Conservation (phyloP, 2,888 invertebrate genomes). For the Cryptocephalus moraei region DNA sequence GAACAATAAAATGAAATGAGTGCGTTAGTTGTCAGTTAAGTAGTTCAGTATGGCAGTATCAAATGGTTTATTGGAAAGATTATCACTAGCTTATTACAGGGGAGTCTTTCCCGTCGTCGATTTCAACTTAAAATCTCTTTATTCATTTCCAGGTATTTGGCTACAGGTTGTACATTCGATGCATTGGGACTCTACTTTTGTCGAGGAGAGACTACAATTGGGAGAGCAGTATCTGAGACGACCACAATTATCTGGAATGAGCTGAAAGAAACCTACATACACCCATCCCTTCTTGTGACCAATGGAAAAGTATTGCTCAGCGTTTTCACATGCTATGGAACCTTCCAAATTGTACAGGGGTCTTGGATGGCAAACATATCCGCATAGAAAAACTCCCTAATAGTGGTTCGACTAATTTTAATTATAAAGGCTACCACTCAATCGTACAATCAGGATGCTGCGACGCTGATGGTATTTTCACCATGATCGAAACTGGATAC, state of each 20-base stretch:
- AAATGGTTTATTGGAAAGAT: no score
- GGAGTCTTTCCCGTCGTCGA: no score
- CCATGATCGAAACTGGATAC: neutral
- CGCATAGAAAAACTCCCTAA: slow-evolving; percentile 6
- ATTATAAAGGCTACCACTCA: slow-evolving; percentile 6
- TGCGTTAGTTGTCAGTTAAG: no score
- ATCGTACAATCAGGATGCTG: no score
- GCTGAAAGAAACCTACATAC: slow-evolving; percentile 5
- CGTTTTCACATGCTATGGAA: slow-evolving; percentile 3
- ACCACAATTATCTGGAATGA: slow-evolving; percentile 1
- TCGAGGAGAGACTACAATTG: slow-evolving; percentile 4
- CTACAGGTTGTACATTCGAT: no score
- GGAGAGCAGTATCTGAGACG: slow-evolving; percentile 1
- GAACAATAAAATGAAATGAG: no score
- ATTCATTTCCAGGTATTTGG: slow-evolving; percentile 3
- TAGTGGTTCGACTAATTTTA: slow-evolving; percentile 6
- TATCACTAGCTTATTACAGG: neutral
- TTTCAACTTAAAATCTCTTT: neutral
- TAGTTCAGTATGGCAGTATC: no score
- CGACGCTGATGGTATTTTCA: no score
- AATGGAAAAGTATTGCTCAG: slow-evolving; percentile 2
- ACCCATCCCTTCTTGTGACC: neutral
- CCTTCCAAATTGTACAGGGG: no score
- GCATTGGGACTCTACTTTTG: no score
- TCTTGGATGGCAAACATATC: no score